Base-by-base conservation (phyloP, 2,797 vertebrate species). In the Florisuga fusca region DNA sequence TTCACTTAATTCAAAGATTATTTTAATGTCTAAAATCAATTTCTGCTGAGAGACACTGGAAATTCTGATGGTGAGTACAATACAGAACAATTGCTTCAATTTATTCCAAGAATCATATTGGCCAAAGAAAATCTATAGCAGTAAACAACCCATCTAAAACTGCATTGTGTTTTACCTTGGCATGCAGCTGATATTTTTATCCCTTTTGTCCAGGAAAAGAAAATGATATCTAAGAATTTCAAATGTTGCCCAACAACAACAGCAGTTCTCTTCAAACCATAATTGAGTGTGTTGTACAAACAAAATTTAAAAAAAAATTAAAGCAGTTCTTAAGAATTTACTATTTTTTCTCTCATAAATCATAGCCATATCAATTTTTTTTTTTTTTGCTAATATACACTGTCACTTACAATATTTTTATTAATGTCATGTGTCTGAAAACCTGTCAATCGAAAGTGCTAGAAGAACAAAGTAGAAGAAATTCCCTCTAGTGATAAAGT, bases 11-110 rank as follows among this genome's bases (percentile, higher is more conserved):
- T 51, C 55, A 79, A 89, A 79, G 67, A 89, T 25, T 72, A 73
- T 95, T 96, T 96, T 96, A 66, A 79, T 90, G 54, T 83, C 89
- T 90, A 95, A 97, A 97, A 51, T 55, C 71, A 95, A 90, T 96
- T 95, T 96, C 75, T 95, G 22, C 72, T 55, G 92, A 72, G 54
- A 83, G 22, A 84, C 50, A 88, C 63, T 95, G 67, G 81, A 38
- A 90, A 50, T 29, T 94, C 67, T 91, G 84, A 71, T 77, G 77
- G 61, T 80, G 80, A 91, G 81, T 89, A 94, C 46, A 95, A 78
- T 74, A 84, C 18, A 88, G 25, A 4, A 92, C 68, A 86, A 96
- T 94, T 95, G 82, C 45, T 94, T 94, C 88, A 82, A 71, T 95
- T 95, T 95, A 95, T 93, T 41, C 69, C 33, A 57, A 78, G 59